phyloP scores from a whole-genome alignment of 2,113 vertebrate species.

The Sander vitreus region DNA sequence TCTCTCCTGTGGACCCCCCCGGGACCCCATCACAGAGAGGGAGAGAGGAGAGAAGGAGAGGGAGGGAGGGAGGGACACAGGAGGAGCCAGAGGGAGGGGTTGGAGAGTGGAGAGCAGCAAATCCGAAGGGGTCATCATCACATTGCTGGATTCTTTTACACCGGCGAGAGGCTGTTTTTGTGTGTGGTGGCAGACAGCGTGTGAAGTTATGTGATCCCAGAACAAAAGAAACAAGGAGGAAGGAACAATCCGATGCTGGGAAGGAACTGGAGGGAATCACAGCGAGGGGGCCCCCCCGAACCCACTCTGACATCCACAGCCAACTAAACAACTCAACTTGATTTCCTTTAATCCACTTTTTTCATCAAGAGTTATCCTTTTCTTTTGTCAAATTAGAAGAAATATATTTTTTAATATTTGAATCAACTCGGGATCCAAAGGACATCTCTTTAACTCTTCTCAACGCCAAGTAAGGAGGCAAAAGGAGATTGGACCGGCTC shows the following conservation, averaged over 20 bases:
- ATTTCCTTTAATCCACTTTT: conserved; percentile 24
- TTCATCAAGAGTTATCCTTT: background rate
- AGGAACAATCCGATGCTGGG: conserved; percentile 69
- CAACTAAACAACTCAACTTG: conserved; percentile 23
- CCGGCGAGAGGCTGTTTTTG: conserved; percentile 68
- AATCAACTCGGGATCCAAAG: conserved; percentile 4
- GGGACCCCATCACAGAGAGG: conserved; percentile 65
- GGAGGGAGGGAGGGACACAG: conserved; percentile 70
- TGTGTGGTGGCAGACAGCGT: conserved; percentile 68
- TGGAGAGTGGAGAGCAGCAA: conserved; percentile 80
- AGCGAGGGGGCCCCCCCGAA: conserved; percentile 37
- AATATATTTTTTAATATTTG: background rate
- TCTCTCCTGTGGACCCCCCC: conserved; percentile 63
- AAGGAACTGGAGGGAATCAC: conserved; percentile 60
- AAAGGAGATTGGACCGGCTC: conserved; percentile 22
- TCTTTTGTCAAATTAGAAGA: conserved; percentile 13
- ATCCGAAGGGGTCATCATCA: conserved; percentile 84
- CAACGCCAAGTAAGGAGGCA: background rate
- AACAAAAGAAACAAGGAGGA: conserved; percentile 82
- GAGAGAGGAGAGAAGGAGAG: conserved; percentile 47
- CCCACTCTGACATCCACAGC: conserved; percentile 33
- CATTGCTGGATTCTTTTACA: conserved; percentile 87
- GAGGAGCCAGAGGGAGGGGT: conserved; percentile 78
- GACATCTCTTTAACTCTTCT: conserved; percentile 12
- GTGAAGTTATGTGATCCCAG: conserved; percentile 87